phyloP scores from a whole-genome alignment of 2,797 vertebrate genomes.

The Scarus forsteni region DNA sequence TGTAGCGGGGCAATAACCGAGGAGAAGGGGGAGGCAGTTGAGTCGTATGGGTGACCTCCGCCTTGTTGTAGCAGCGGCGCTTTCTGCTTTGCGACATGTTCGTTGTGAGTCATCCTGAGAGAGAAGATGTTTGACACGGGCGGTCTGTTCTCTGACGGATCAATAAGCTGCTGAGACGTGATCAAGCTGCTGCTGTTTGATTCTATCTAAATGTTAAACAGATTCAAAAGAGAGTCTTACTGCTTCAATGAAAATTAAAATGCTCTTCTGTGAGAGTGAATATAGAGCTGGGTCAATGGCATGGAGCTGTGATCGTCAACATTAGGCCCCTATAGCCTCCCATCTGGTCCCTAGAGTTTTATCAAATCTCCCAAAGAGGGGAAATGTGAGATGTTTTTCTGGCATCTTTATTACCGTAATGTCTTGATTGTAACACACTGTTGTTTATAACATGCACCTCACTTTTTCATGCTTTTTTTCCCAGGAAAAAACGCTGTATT shows the following conservation, averaged over 20 bases:
- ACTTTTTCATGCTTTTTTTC: no score
- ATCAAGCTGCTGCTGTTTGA: slow-evolving; percentile 33
- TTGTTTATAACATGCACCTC: no score
- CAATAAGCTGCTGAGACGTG: slow-evolving; percentile 55
- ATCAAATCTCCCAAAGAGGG: no score
- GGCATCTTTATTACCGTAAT: no score
- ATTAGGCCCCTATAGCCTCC: no score
- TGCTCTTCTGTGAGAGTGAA: not conserved
- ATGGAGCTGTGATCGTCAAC: not conserved
- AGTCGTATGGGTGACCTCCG: slow-evolving; percentile 40
- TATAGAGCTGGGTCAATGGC: not conserved
- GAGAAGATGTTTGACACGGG: slow-evolving; percentile 20
- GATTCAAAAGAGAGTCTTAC: slow-evolving; percentile 12
- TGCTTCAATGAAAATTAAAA: slow-evolving; percentile 3
- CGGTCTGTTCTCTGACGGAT: slow-evolving; percentile 43
- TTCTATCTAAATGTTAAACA: slow-evolving; percentile 67
- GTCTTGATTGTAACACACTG: no score
- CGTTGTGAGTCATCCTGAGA: slow-evolving; percentile 24
- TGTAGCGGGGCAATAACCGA: slow-evolving; percentile 51
- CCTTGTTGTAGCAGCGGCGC: slow-evolving; percentile 29
- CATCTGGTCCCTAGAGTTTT: no score
- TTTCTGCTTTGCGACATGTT: slow-evolving; percentile 48
- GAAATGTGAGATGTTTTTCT: no score
- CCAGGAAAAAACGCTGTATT: no score
- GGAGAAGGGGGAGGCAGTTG: slow-evolving; percentile 14